These are phyloP conservation scores for Sylvilagus floridanus DNA, from an alignment of 2,797 vertebrate genomes.

Conservation along the genomic window DNA sequence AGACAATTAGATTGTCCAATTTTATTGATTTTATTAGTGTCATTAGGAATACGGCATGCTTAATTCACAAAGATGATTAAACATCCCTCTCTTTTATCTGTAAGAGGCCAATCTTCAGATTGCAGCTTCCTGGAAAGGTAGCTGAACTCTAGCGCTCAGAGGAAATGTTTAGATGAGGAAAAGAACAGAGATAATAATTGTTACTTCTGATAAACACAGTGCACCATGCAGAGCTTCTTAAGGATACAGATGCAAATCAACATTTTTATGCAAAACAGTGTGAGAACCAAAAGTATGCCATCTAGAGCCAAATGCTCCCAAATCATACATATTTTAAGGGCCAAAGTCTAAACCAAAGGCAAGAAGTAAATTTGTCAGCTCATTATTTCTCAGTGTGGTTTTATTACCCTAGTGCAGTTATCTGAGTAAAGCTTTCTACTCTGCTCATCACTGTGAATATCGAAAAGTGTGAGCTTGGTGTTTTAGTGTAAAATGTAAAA, in stretches of 20 bases:
- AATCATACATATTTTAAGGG: conserved; percentile 23
- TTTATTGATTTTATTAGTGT: conserved; percentile 74
- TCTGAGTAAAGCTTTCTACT: conserved; percentile 46
- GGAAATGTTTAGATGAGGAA: conserved; percentile 63
- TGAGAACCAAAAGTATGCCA: conserved; percentile 6
- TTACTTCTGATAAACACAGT: conserved; percentile 55
- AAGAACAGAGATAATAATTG: conserved; percentile 33
- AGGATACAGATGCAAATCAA: conserved; percentile 16
- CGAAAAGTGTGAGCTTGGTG: not conserved
- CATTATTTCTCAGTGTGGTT: conserved; percentile 55
- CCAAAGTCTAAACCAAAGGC: conserved; percentile 7
- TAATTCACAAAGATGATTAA: conserved; percentile 73
- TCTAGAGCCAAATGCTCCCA: conserved; percentile 4
- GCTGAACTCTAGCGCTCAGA: conserved; percentile 32
- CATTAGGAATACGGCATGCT: conserved; percentile 46
- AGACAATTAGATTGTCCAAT: conserved; percentile 68
- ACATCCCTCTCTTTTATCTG: conserved; percentile 61
- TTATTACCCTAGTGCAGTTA: not conserved
- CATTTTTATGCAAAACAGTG: conserved; percentile 4
- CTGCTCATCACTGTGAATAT: not conserved
- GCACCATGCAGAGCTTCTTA: conserved; percentile 30
- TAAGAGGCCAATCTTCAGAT: conserved; percentile 44
- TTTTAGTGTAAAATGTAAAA: conserved; percentile 52
- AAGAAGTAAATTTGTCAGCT: conserved; percentile 31
- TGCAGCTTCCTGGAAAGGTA: conserved; percentile 61